Evolutionary conservation across 2,113 vertebrate genomes (phyloP).

Genomic region (Megaceryle maxima): DNA sequence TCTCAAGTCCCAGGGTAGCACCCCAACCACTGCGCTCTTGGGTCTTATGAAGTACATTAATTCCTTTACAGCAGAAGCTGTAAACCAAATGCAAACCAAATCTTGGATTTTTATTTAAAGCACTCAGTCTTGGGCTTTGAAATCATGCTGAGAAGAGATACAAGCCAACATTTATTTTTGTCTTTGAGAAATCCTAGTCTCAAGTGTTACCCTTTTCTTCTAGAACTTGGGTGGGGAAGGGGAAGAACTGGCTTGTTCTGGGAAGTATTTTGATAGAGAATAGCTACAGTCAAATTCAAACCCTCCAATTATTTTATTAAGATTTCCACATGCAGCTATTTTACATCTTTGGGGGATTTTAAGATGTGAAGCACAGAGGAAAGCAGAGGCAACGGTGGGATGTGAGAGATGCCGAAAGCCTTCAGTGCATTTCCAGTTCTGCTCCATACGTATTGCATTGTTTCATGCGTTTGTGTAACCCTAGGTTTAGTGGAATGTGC

Average conservation of each 20-base stretch:
- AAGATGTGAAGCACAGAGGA: background rate
- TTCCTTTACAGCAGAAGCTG: background rate
- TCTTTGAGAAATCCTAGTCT: background rate
- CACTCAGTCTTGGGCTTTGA: background rate
- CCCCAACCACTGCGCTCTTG: background rate
- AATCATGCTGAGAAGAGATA: background rate
- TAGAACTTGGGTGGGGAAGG: background rate
- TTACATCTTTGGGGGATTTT: too few relatives aligned
- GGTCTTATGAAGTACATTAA: background rate
- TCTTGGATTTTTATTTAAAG: background rate
- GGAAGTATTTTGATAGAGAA: background rate
- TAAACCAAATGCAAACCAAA: background rate
- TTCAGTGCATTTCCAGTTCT: background rate
- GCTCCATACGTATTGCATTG: background rate
- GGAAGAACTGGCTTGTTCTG: background rate
- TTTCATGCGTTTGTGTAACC: background rate
- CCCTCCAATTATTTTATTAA: background rate
- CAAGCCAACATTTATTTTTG: background rate
- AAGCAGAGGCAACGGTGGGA: rapidly evolving
- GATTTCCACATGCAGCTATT: background rate
- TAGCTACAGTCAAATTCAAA: background rate
- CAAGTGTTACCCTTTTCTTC: background rate
- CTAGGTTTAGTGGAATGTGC: constrained; percentile 17
- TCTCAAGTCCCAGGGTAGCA: background rate
- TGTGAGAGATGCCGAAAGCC: background rate